Base-by-base conservation (phyloP, 2,888 invertebrate species). In the Macropis europaea region DNA sequence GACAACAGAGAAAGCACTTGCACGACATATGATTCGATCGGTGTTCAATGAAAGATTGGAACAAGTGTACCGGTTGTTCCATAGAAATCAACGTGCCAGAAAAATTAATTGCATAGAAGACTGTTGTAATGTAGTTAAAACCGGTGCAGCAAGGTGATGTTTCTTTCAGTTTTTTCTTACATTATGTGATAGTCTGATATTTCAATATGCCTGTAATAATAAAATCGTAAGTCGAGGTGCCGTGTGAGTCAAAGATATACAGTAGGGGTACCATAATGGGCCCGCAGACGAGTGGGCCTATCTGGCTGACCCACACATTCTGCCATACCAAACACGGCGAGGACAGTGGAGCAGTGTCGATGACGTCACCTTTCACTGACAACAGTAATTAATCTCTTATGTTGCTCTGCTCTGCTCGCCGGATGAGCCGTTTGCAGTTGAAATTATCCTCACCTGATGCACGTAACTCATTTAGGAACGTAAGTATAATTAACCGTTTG, bases 261-360 rank as follows among this genome's bases (percentile, higher is more conserved):
- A 15, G 62, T 48, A 61, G 52, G 50, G 54, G 50, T 54, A 28
- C 53, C 34, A 62, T 81, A 74, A 74, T 72, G 67, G 57, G 15
- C 38, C 40, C 17, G 63, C 52, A 57, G 63, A 70, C 59, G 76
- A 77, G 79, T 81, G 76, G 77, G 74, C 61, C 60, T 43, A 57
- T 57, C 60, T 57, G 34, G 15, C 53, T 77, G 76, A 80, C 70
- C 78, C 73, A 76, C 69, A 64, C 77, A 66, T 66, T 52, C 62
- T 9, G 38, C 56, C 75, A 67, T 70, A 68, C 79, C 79, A 79
- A 81, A 82, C 62, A 82, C 72, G 76, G 79, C 77, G 76, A 82
- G 81, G 77, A 77, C 73, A 79, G 52, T 61, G 59, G 42, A 57
- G 45, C 67, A 61, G 43, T 45, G 43, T 60, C 19, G 47, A 69